Evolutionary conservation across 2,888 invertebrate species (phyloP).

Genomic region (Petrolisthes manimaculis): DNA sequence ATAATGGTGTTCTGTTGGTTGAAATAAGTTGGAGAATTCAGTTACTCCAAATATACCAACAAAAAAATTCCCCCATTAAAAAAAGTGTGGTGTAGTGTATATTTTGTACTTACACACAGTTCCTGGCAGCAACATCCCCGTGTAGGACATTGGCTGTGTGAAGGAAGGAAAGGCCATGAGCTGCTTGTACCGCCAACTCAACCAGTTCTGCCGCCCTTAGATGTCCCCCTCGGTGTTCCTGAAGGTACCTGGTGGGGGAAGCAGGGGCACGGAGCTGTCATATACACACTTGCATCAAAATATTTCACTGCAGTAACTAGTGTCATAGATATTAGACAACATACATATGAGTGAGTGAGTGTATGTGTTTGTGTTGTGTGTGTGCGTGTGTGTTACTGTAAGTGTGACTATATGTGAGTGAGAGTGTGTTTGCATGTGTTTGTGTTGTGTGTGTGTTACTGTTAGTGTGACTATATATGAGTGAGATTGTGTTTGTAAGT

Average conservation of each 20-base stretch:
- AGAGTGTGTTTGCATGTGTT: background rate
- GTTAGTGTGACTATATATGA: background rate
- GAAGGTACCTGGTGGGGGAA: constrained; percentile 54
- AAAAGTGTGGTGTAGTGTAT: background rate
- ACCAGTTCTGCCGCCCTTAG: constrained; percentile 65
- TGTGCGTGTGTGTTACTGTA: too few species aligned
- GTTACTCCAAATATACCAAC: too few species aligned
- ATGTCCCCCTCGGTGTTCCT: constrained; percentile 56
- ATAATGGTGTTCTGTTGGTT: too few species aligned
- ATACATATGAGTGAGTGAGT: too few species aligned
- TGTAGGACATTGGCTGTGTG: constrained; percentile 66
- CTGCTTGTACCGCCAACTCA: constrained; percentile 66
- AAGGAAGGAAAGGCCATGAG: constrained; percentile 66
- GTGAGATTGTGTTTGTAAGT: too few species aligned
- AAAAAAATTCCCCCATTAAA: background rate
- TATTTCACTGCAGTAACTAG: too few species aligned
- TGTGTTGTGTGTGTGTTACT: too few species aligned
- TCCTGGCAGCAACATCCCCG: constrained; percentile 66
- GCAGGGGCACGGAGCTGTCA: background rate
- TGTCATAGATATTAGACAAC: too few species aligned
- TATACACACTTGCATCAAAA: background rate
- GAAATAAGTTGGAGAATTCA: too few species aligned
- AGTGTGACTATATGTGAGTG: background rate
- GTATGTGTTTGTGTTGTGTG: too few species aligned
- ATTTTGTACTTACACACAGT: constrained; percentile 67